These are phyloP conservation scores for Cactoblastis cactorum DNA, from an alignment of 2,888 invertebrate genomes.

Conservation along the genomic window DNA sequence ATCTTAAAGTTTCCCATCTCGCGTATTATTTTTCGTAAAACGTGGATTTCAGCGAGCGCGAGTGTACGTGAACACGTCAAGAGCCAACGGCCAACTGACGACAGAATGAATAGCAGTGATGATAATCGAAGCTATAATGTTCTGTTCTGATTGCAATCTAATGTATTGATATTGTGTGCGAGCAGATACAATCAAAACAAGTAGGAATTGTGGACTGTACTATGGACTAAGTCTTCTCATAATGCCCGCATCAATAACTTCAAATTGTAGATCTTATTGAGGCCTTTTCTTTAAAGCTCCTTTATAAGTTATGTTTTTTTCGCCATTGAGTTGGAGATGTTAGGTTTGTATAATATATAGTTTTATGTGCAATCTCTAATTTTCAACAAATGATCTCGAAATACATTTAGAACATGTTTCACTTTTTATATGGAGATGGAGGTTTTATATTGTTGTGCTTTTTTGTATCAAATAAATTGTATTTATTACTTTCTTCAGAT, in stretches of 20 bases:
- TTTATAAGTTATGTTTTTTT: neutral
- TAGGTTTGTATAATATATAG: too few species aligned
- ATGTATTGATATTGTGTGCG: neutral
- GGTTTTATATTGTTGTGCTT: too few species aligned
- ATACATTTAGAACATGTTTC: too few species aligned
- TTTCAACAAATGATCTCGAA: too few species aligned
- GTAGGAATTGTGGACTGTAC: neutral
- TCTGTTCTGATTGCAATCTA: constrained; percentile 19
- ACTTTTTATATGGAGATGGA: too few species aligned
- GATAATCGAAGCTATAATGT: too few species aligned
- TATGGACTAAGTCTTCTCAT: neutral
- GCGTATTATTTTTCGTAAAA: constrained; percentile 19
- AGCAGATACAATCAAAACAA: constrained; percentile 4
- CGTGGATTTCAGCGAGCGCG: constrained; percentile 29
- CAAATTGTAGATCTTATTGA: neutral
- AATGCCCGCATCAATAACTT: neutral
- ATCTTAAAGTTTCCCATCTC: constrained; percentile 58
- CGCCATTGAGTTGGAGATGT: neutral
- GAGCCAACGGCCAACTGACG: constrained; percentile 67
- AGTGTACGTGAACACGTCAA: constrained; percentile 24
- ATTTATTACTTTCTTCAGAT: too few species aligned
- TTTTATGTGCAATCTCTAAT: too few species aligned
- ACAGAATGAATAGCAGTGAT: constrained; percentile 46
- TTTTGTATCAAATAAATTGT: too few species aligned
- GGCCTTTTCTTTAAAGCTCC: too few species aligned